These are phyloP conservation scores for Gorsachius goisagi DNA, from an alignment of 2,113 vertebrate genomes.

Conservation along the genomic window DNA sequence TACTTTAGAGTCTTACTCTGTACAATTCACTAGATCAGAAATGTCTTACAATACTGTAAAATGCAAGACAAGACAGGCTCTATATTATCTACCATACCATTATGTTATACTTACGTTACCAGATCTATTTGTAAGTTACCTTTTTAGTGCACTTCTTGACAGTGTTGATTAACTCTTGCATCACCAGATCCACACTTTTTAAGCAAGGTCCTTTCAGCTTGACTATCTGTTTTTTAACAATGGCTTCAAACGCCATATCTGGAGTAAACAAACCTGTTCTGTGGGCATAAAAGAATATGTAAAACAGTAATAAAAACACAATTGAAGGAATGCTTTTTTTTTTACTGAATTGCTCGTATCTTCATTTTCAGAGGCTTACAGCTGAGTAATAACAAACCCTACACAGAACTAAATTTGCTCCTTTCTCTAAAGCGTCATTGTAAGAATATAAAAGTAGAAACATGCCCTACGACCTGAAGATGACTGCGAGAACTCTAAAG, in stretches of 20 bases:
- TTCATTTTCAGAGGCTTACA: neutral
- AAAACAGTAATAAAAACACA: neutral
- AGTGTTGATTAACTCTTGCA: slow-evolving; percentile 81
- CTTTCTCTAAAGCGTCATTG: neutral
- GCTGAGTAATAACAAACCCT: neutral
- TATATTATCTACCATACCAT: neutral
- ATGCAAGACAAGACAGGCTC: neutral
- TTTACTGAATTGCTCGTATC: neutral
- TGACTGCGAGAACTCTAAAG: neutral
- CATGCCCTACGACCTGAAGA: neutral
- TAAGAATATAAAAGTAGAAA: neutral
- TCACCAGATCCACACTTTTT: slow-evolving; percentile 83
- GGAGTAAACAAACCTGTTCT: slow-evolving; percentile 83
- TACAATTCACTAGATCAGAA: neutral
- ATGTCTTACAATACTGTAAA: neutral
- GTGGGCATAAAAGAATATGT: slow-evolving; percentile 22
- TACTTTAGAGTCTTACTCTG: neutral
- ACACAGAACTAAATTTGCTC: neutral
- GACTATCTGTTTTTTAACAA: slow-evolving; percentile 83
- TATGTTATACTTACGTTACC: neutral
- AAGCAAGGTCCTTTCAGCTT: slow-evolving; percentile 81
- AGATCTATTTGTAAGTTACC: slow-evolving; percentile 48
- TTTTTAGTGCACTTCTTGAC: slow-evolving; percentile 82
- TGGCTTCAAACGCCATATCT: slow-evolving; percentile 82
- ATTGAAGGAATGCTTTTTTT: neutral